These are phyloP conservation scores for Clistopyga incitator DNA, from an alignment of 2,888 invertebrate species.

Conservation along the genomic window DNA sequence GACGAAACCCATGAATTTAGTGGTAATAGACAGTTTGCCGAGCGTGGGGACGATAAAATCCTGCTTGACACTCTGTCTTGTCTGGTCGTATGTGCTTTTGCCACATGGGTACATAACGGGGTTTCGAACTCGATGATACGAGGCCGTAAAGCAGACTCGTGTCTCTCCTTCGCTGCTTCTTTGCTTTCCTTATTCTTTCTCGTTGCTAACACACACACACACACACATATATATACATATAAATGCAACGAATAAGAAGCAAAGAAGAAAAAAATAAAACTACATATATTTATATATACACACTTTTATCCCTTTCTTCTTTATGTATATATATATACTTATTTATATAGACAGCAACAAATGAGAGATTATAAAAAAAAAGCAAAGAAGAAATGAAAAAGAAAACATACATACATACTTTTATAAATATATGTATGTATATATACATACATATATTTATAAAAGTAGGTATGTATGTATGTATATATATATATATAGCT, in stretches of 20 bases:
- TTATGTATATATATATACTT: background rate
- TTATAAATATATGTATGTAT: background rate
- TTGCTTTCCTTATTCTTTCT: slow-evolving; percentile 46
- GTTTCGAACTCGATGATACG: slow-evolving; percentile 66
- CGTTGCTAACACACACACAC: slow-evolving; percentile 6
- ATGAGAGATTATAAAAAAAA: no score
- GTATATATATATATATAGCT: background rate
- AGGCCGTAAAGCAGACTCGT: slow-evolving; percentile 45
- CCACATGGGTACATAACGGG: slow-evolving; percentile 64
- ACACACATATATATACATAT: background rate
- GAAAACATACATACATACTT: background rate
- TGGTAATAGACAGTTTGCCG: background rate
- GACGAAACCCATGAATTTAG: background rate
- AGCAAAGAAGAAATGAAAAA: no score
- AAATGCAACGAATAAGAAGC: no score
- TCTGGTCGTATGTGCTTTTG: slow-evolving; percentile 43
- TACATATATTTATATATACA: slow-evolving; percentile 1
- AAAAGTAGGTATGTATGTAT: background rate
- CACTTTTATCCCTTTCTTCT: no score
- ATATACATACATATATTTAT: slow-evolving; percentile 1
- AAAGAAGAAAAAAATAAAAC: no score
- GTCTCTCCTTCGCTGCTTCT: slow-evolving; percentile 29
- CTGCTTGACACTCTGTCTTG: slow-evolving; percentile 14
- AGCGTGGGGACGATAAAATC: background rate
- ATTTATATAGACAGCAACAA: no score